phyloP scores from a whole-genome alignment of 1,140 invertebrate genomes.

The Episyrphus balteatus region DNA sequence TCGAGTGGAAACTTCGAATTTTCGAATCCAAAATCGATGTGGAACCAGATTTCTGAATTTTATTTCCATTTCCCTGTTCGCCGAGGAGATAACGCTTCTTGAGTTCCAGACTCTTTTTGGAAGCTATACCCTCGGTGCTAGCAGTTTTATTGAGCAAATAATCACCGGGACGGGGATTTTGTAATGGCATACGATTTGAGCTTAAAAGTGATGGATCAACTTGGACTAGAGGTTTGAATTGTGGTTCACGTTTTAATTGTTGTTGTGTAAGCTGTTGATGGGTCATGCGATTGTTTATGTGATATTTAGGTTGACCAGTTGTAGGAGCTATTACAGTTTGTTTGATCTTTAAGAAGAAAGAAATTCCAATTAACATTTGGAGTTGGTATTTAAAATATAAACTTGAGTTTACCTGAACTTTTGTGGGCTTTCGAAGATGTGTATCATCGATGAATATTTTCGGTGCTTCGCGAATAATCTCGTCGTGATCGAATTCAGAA shows the following conservation, averaged over 20 bases:
- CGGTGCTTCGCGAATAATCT: conserved; percentile 50
- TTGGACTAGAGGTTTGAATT: conserved; percentile 42
- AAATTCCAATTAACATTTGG: neutral
- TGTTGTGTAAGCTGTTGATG: conserved; percentile 1
- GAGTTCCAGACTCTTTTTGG: conserved; percentile 71
- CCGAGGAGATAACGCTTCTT: conserved; percentile 73
- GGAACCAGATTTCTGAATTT: conserved; percentile 72
- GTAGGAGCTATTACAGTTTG: conserved; percentile 20
- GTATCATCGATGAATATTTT: conserved; percentile 53
- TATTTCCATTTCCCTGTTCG: conserved; percentile 43
- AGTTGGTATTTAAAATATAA: neutral
- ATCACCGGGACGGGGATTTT: conserved; percentile 51
- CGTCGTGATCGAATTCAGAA: conserved; percentile 81
- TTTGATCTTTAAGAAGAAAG: conserved; percentile 17
- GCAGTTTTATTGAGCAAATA: conserved; percentile 68
- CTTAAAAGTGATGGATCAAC: conserved; percentile 32
- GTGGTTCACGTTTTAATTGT: conserved; percentile 33
- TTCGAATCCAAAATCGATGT: conserved; percentile 72
- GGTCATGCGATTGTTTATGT: conserved; percentile 8
- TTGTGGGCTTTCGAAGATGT: conserved; percentile 40
- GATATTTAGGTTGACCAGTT: conserved; percentile 18
- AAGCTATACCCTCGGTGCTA: conserved; percentile 74
- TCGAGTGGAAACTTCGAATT: conserved; percentile 68
- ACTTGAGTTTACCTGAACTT: conserved; percentile 48
- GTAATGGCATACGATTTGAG: conserved; percentile 22